Evolutionary conservation across 2,797 vertebrate genomes (phyloP).

Genomic region (Geotrypetes seraphini): DNA sequence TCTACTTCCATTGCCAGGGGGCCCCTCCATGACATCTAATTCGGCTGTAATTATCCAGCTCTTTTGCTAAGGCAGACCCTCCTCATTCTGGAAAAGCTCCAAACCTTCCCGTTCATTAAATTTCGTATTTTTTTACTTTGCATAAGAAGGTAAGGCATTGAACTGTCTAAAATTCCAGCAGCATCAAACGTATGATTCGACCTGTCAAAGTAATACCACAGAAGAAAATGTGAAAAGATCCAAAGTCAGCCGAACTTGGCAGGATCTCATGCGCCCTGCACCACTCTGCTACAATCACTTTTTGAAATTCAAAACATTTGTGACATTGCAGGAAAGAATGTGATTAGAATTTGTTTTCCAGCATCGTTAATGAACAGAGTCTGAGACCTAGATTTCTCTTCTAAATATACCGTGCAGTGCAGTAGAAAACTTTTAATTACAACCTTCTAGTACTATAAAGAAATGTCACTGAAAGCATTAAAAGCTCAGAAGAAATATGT

Average conservation of each 20-base stretch:
- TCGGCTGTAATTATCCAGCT: constrained; percentile 13
- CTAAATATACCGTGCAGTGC: too few relatives aligned
- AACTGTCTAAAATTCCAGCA: background rate
- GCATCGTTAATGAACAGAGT: too few relatives aligned
- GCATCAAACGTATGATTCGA: background rate
- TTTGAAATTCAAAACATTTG: background rate
- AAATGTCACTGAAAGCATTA: too few relatives aligned
- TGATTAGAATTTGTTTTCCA: too few relatives aligned
- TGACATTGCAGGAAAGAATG: too few relatives aligned
- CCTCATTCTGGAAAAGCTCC: background rate
- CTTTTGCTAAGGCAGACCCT: too few relatives aligned
- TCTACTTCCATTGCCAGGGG: constrained; percentile 27
- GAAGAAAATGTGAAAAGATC: background rate
- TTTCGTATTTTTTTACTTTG: background rate
- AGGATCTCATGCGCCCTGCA: background rate
- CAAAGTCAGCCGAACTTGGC: background rate
- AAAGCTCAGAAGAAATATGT: too few relatives aligned
- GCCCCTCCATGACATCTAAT: constrained; percentile 23
- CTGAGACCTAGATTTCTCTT: too few relatives aligned
- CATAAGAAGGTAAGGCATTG: background rate
- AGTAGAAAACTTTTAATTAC: too few relatives aligned
- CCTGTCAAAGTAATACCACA: background rate
- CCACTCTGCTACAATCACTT: background rate
- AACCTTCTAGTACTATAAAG: too few relatives aligned
- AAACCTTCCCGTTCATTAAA: background rate